Evolutionary conservation across 2,797 vertebrate species (phyloP).

Genomic region (Odontamblyopus rebecca): DNA sequence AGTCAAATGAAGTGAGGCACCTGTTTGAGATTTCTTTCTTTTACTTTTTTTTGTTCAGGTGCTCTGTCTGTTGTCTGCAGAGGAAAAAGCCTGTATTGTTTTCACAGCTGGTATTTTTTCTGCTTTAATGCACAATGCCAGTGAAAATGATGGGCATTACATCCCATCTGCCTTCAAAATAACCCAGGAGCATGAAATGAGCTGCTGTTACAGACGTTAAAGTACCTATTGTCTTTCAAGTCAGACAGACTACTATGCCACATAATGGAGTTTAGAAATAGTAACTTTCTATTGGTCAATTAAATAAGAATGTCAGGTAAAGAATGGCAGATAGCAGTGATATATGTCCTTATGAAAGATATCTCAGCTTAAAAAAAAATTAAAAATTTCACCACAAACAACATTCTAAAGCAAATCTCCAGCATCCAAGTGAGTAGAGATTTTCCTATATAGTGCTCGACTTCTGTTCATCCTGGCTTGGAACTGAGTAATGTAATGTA

Average conservation of each 20-base stretch:
- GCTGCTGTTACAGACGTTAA: constrained; percentile 27
- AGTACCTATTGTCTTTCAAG: constrained; percentile 42
- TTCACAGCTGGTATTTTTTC: constrained; percentile 30
- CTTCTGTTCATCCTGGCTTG: neutral
- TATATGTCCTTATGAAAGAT: neutral
- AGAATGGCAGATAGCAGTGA: neutral
- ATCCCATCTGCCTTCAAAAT: constrained; percentile 45
- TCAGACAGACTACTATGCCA: constrained; percentile 15
- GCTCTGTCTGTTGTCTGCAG: constrained; percentile 33
- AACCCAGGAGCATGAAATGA: constrained; percentile 33
- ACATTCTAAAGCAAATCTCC: neutral
- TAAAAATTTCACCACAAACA: neutral
- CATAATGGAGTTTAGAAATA: constrained; percentile 21
- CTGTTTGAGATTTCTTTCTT: constrained; percentile 28
- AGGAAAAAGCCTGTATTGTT: constrained; percentile 51
- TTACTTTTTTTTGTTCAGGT: neutral
- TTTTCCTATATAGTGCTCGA: neutral
- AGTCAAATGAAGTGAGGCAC: constrained; percentile 46
- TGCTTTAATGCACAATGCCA: constrained; percentile 41
- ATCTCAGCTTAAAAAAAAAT: neutral
- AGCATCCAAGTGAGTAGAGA: neutral
- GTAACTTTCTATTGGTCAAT: constrained; percentile 16
- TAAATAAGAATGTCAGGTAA: constrained; percentile 17
- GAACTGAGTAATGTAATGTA: too few species aligned
- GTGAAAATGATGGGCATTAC: constrained; percentile 46